A percentile compares a stretch with the other conserved stretches of the same genome.
These are phyloP conservation scores for Hippoglossus stenolepis DNA, from an alignment of 2,113 vertebrate genomes.

Conservation along the genomic window DNA sequence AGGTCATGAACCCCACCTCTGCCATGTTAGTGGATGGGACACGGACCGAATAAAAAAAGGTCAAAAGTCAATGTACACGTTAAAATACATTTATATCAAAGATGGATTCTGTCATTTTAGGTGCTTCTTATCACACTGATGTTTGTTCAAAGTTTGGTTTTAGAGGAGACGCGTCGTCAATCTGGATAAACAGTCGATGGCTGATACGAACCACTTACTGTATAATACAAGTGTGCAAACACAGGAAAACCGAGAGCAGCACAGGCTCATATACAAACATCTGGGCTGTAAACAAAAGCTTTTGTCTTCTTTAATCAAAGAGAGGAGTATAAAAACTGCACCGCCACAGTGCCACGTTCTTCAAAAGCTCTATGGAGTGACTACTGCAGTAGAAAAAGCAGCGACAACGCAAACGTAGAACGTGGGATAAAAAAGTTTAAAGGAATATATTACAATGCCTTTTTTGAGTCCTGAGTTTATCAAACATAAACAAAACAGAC, in stretches of 20 bases:
- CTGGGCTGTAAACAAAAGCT: slow-evolving; percentile 65
- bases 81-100: too few species aligned
- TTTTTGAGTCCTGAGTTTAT: slow-evolving; percentile 81
- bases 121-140: too few species aligned
- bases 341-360: slow-evolving; percentile 25
- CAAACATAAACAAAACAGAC: slow-evolving; percentile 65
- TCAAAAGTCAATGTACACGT: too few species aligned
- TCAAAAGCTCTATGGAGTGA: slow-evolving; percentile 54
- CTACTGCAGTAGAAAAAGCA: slow-evolving; percentile 69
- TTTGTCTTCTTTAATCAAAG: slow-evolving; percentile 42
- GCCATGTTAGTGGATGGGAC: too few species aligned
- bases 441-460: slow-evolving; percentile 59
- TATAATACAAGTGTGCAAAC: slow-evolving; percentile 30
- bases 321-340: slow-evolving; percentile 66
- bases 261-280: slow-evolving; percentile 33
- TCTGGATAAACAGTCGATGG: neutral
- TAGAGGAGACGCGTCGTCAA: too few species aligned
- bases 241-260: slow-evolving; percentile 19
- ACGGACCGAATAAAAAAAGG: too few species aligned
- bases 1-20: neutral
- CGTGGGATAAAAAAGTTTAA: slow-evolving; percentile 52
- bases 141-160: too few species aligned
- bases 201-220: slow-evolving; percentile 31
- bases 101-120: too few species aligned
- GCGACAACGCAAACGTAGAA: neutral